phyloP scores from a whole-genome alignment of 2,797 vertebrate genomes.

The Tamandua tetradactyla region DNA sequence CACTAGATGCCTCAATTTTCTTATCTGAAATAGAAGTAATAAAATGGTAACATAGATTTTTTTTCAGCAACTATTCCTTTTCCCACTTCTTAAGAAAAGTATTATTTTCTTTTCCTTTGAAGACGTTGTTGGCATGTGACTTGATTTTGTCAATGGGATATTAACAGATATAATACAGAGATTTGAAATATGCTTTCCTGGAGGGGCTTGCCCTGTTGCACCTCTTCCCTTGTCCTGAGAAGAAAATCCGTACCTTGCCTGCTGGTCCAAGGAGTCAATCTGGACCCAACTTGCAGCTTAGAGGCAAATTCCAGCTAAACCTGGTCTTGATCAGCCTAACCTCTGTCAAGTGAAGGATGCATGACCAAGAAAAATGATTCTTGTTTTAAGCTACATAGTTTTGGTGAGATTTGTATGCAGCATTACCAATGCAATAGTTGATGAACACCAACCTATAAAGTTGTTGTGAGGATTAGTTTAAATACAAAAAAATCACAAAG shows the following conservation, averaged over 20 bases:
- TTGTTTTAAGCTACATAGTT: not conserved
- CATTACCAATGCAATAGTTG: not conserved
- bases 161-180: not conserved
- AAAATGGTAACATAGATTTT: not conserved
- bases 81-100: not conserved
- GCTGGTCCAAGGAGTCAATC: not conserved
- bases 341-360: not conserved
- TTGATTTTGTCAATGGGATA: not conserved
- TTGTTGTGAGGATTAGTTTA: not conserved
- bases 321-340: not conserved
- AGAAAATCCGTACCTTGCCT: not conserved
- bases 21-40: not conserved
- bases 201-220: not conserved
- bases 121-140: not conserved
- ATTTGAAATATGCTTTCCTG: not conserved
- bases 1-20: not conserved
- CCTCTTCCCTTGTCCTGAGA: not conserved
- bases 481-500: not conserved
- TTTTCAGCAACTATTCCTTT: not conserved
- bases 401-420: not conserved
- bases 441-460: not conserved
- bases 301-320: not conserved
- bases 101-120: not conserved
- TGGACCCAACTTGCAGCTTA: not conserved
- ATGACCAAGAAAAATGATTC: not conserved